Percentiles rank a stretch among this genome's conserved stretches.
Conservation (phyloP, 2,888 invertebrate genomes). For the Nemurella pictetii region DNA sequence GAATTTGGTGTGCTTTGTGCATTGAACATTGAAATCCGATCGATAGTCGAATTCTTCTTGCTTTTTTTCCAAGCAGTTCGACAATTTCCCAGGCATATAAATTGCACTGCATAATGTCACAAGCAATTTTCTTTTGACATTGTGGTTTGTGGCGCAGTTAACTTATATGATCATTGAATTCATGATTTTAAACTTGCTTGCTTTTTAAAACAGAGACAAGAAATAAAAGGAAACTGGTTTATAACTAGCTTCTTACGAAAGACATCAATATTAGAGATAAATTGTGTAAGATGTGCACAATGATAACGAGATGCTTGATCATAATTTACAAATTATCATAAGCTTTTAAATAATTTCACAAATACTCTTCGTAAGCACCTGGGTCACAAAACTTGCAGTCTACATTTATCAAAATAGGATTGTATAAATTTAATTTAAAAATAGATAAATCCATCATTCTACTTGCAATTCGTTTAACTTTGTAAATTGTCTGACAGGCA, state of each 20-base stretch:
- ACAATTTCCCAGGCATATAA: not conserved
- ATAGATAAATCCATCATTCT: not conserved
- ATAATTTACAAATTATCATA: not conserved
- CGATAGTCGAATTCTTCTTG: no score
- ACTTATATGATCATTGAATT: not conserved
- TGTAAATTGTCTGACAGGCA: not conserved
- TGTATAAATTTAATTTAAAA: not conserved
- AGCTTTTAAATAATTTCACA: not conserved
- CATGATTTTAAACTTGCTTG: not conserved
- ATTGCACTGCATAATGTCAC: not conserved
- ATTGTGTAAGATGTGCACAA: not conserved
- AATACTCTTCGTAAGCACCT: not conserved
- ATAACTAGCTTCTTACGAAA: not conserved
- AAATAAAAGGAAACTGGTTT: not conserved
- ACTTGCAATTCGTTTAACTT: not conserved
- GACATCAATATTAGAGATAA: not conserved
- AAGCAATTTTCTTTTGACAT: not conserved
- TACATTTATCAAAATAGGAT: not conserved
- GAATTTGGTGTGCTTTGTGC: no score
- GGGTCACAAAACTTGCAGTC: not conserved
- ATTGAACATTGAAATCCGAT: no score
- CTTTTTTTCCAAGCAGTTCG: no score
- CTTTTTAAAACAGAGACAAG: not conserved
- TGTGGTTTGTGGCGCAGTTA: not conserved
- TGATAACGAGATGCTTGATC: not conserved